phyloP scores from a whole-genome alignment of 2,888 invertebrate genomes.

The Xylophagus ater region DNA sequence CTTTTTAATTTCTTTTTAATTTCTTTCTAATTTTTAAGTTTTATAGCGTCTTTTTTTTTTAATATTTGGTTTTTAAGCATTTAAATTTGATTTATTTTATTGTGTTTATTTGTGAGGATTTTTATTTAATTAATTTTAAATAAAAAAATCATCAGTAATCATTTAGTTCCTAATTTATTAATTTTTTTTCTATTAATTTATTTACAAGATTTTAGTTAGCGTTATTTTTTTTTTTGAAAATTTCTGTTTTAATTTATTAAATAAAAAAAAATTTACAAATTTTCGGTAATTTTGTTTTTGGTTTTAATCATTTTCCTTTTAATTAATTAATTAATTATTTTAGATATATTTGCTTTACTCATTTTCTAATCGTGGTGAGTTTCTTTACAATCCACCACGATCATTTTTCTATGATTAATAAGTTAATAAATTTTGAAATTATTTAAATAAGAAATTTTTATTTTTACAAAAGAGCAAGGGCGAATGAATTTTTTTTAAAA shows the following conservation, averaged over 20 bases:
- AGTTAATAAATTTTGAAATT: no score
- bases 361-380: constrained; percentile 8
- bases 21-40: neutral
- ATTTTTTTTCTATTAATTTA: constrained; percentile 1
- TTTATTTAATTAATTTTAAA: neutral
- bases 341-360: constrained; percentile 16
- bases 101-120: neutral
- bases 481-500: no score
- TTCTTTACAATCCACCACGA: constrained; percentile 8
- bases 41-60: neutral
- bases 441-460: no score
- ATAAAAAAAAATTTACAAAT: no score
- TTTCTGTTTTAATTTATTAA: constrained; percentile 5
- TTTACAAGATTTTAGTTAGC: constrained; percentile 4
- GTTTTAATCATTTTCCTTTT: no score
- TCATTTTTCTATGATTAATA: constrained; percentile 3
- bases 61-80: neutral
- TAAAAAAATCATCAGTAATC: neutral
- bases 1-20: neutral
- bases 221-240: neutral
- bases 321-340: constrained; percentile 12
- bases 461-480: no score
- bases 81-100: neutral
- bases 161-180: constrained; percentile 1
- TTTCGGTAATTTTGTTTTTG: no score